phyloP scores from a whole-genome alignment of 2,888 invertebrate species.

The Aquatica leii region DNA sequence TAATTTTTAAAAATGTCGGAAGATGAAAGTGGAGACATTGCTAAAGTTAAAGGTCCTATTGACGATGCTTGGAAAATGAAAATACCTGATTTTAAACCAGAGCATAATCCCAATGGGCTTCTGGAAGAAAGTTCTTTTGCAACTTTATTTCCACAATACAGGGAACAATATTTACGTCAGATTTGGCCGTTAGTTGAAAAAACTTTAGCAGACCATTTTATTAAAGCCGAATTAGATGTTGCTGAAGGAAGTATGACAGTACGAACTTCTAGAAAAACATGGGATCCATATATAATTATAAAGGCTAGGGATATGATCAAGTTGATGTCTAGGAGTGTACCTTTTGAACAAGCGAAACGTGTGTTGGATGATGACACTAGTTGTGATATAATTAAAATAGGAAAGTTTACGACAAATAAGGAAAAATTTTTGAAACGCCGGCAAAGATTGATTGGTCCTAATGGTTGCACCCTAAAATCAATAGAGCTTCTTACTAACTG shows the following conservation, averaged over 20 bases:
- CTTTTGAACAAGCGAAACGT: slow-evolving; percentile 91
- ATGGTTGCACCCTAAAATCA: slow-evolving; percentile 97
- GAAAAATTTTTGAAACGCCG: slow-evolving; percentile 95
- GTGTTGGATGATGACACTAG: slow-evolving; percentile 90
- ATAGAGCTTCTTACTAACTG: slow-evolving; percentile 96
- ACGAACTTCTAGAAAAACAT: slow-evolving; percentile 93
- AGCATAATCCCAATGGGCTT: slow-evolving; percentile 89
- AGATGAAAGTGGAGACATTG: too few relatives aligned
- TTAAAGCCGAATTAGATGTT: slow-evolving; percentile 90
- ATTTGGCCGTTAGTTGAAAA: slow-evolving; percentile 96
- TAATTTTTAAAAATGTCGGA: too few relatives aligned
- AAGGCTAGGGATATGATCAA: slow-evolving; percentile 97
- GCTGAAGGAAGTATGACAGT: slow-evolving; percentile 96
- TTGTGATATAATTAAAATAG: slow-evolving; percentile 97
- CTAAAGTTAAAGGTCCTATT: slow-evolving; percentile 65
- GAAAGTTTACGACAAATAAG: slow-evolving; percentile 85
- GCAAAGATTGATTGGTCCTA: slow-evolving; percentile 94
- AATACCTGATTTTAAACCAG: slow-evolving; percentile 85
- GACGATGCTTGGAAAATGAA: slow-evolving; percentile 89
- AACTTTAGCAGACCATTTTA: slow-evolving; percentile 76
- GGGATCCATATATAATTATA: slow-evolving; percentile 97
- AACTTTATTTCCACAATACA: slow-evolving; percentile 95
- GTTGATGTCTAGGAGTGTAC: slow-evolving; percentile 93
- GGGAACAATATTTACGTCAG: slow-evolving; percentile 94
- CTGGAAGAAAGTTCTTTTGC: slow-evolving; percentile 96